phyloP scores from a whole-genome alignment of 2,888 invertebrate genomes.

The Habroteleia sp. region DNA sequence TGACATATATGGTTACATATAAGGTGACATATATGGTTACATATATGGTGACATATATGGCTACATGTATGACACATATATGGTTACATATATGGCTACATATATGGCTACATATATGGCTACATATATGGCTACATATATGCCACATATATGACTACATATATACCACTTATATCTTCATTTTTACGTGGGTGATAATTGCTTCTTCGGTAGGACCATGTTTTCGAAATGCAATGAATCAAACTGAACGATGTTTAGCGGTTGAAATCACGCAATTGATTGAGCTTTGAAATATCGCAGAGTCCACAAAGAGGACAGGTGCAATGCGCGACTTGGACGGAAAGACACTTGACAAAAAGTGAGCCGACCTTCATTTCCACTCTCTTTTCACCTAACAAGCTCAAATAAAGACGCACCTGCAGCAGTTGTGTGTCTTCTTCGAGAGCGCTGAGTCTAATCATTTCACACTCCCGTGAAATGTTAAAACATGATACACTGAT shows the following conservation, averaged over 20 bases:
- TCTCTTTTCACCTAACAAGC: constrained; percentile 72
- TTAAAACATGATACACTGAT: too few species aligned
- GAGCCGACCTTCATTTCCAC: constrained; percentile 79
- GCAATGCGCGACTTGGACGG: constrained; percentile 67
- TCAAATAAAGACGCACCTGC: constrained; percentile 60
- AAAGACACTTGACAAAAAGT: constrained; percentile 65
- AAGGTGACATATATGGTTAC: too few species aligned
- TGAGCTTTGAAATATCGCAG: constrained; percentile 35
- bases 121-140: too few species aligned
- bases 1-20: too few species aligned
- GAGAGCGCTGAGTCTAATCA: constrained; percentile 36
- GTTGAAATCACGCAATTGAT: constrained; percentile 35
- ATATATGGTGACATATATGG: too few species aligned
- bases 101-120: too few species aligned
- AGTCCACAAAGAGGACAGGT: constrained; percentile 68
- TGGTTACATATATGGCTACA: too few species aligned
- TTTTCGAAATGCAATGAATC: constrained; percentile 15
- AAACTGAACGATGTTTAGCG: background rate
- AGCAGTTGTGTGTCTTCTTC: constrained; percentile 51
- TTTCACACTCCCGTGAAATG: constrained; percentile 24
- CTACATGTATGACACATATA: too few species aligned
- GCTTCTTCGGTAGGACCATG: constrained; percentile 1
- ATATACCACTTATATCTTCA: too few species aligned
- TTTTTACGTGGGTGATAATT: too few species aligned
- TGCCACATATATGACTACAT: too few species aligned